phyloP scores from a whole-genome alignment of 2,888 invertebrate genomes.

The Actias luna region DNA sequence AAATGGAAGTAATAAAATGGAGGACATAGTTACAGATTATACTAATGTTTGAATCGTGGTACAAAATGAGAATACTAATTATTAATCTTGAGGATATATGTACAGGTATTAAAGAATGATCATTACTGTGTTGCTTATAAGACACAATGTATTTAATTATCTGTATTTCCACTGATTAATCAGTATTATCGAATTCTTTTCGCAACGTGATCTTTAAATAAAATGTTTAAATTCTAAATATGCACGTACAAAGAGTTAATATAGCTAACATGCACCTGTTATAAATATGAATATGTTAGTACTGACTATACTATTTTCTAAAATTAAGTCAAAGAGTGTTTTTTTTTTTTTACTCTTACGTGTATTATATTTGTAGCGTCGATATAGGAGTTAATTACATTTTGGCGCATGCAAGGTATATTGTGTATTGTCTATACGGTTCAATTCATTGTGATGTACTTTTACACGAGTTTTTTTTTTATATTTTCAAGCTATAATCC shows the following conservation, averaged over 20 bases:
- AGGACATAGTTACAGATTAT: neutral
- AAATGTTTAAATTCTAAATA: neutral
- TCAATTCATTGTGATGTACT: no score
- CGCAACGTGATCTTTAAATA: no score
- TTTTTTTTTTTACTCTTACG: neutral
- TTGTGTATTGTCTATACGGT: no score
- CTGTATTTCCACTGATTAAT: no score
- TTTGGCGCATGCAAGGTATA: no score
- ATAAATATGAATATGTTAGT: neutral
- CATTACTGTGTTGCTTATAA: no score
- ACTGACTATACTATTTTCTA: neutral
- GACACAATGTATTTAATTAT: neutral
- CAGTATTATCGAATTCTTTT: no score
- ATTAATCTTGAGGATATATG: no score
- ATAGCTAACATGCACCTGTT: no score
- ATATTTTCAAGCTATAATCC: no score
- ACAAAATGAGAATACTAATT: neutral
- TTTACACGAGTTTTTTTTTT: no score
- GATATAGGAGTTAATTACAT: neutral
- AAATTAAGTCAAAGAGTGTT: neutral
- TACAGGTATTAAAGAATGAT: no score
- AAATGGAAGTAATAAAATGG: neutral
- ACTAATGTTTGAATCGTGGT: neutral
- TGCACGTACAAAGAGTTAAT: neutral
- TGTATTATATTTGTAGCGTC: neutral